Evolutionary conservation across 2,113 vertebrate genomes (phyloP).

Genomic region (Calypte anna): DNA sequence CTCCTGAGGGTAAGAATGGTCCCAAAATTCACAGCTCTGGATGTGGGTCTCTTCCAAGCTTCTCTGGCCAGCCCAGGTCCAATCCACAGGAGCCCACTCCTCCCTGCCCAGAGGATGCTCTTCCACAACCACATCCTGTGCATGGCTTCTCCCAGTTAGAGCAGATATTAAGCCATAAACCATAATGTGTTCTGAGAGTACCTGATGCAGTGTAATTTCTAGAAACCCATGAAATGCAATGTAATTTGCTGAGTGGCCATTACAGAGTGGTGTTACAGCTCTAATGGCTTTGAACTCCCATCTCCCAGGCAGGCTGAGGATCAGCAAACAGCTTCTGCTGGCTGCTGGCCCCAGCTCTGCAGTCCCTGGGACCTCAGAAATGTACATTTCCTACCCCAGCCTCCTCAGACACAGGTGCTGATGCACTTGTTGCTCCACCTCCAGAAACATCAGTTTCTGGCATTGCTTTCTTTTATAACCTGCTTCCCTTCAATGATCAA

Average conservation of each 20-base stretch:
- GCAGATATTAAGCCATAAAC: constrained; percentile 59
- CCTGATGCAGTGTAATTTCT: constrained; percentile 49
- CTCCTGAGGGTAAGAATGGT: fast-evolving
- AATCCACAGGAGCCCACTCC: fast-evolving
- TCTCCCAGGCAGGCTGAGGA: background rate
- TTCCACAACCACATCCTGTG: background rate
- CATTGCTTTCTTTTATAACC: background rate
- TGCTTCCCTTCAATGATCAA: background rate
- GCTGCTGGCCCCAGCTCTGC: background rate
- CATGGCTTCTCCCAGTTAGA: background rate
- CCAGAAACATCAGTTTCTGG: background rate
- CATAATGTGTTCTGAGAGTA: constrained; percentile 59
- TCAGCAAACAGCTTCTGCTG: background rate
- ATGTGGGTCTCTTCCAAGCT: background rate
- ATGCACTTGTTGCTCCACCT: background rate
- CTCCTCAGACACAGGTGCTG: background rate
- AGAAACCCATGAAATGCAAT: constrained; percentile 58
- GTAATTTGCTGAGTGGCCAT: constrained; percentile 29
- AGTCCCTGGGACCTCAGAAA: background rate
- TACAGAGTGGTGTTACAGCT: background rate
- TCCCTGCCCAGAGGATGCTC: background rate
- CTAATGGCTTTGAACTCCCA: background rate
- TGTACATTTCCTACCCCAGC: fast-evolving
- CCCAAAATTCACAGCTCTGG: background rate
- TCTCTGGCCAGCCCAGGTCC: background rate